phyloP scores from a whole-genome alignment of 2,797 vertebrate genomes.

The Dryobates pubescens region DNA sequence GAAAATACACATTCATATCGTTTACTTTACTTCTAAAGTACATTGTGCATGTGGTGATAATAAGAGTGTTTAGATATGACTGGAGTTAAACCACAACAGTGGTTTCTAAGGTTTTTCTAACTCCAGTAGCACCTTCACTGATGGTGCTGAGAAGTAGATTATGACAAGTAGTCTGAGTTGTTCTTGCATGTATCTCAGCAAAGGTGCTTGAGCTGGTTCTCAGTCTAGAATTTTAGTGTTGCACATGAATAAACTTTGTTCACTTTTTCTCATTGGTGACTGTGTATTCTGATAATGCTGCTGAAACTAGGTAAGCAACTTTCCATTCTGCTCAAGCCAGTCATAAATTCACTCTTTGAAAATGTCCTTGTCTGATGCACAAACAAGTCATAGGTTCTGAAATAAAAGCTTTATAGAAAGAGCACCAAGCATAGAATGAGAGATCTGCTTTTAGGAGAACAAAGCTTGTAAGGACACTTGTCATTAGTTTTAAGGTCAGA shows the following conservation, averaged over 20 bases:
- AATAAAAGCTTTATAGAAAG: not conserved
- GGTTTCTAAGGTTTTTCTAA: not conserved
- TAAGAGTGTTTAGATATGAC: not conserved
- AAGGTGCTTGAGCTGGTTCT: not conserved
- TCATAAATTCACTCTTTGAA: not conserved
- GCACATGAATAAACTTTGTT: not conserved
- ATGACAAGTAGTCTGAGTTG: not conserved
- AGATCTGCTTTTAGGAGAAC: not conserved
- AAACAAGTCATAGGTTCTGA: not conserved
- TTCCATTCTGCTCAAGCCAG: not conserved
- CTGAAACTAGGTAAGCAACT: not conserved
- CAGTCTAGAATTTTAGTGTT: not conserved
- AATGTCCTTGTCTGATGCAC: not conserved
- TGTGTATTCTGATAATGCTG: not conserved
- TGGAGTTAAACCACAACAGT: not conserved
- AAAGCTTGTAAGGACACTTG: not conserved
- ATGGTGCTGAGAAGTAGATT: not conserved
- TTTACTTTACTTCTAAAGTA: not conserved
- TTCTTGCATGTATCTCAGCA: not conserved
- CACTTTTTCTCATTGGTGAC: not conserved
- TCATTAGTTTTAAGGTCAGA: not conserved
- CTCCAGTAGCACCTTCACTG: not conserved
- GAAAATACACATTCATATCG: not conserved
- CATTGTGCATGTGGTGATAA: not conserved
- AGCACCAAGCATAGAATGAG: not conserved